Base-by-base conservation (phyloP, 2,888 invertebrate genomes). In the Lathronympha strigana region DNA sequence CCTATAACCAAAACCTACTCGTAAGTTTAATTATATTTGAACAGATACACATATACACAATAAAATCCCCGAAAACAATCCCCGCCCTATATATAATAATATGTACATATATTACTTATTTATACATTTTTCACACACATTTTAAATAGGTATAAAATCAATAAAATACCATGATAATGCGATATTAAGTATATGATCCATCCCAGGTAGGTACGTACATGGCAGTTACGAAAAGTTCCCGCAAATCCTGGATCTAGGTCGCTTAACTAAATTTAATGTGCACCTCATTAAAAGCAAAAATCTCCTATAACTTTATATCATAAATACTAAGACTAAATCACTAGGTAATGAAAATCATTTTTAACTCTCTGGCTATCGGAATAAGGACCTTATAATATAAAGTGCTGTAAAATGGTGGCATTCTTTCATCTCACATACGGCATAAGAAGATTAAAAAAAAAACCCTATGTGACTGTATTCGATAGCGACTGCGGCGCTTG, bases 251-350 rank as follows among this genome's bases (percentile, higher is more conserved):
- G 25, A 25, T 61, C 38, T 50, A 50, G 61, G 51, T 51, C 21
- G 47, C 47, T 43, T 54, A 47, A 53, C 28, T 23, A 45, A 36
- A 40, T 55, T 25, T 60, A 36, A n/a, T n/a, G n/a, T n/a, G n/a
- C 28, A 47, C 19, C 23, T 55, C 19, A 40, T 54, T 36, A 36
- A 47, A 55, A 38, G 38, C 54, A 47, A 45, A 53, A 19, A 38
- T 21, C 19, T 61, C 38, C 36, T n/a, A 47, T 38, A 54, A 11
- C 54, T 49, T 47, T 36, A 38, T n/a, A n/a, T n/a, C n/a, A n/a
- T n/a, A n/a, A n/a, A n/a, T n/a, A n/a, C n/a, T n/a, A n/a, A n/a
- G 25, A 25, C 4, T 38, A 43, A 15, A 15, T 15, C 38, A 15
- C 5, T 17, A 6, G 13, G 1, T 1, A 0, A 4, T 2, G 15